A percentile compares a stretch with the other conserved stretches of the same genome.
These are phyloP conservation scores for Plestiodon gilberti DNA, from an alignment of 2,113 vertebrate species.

Conservation along the genomic window DNA sequence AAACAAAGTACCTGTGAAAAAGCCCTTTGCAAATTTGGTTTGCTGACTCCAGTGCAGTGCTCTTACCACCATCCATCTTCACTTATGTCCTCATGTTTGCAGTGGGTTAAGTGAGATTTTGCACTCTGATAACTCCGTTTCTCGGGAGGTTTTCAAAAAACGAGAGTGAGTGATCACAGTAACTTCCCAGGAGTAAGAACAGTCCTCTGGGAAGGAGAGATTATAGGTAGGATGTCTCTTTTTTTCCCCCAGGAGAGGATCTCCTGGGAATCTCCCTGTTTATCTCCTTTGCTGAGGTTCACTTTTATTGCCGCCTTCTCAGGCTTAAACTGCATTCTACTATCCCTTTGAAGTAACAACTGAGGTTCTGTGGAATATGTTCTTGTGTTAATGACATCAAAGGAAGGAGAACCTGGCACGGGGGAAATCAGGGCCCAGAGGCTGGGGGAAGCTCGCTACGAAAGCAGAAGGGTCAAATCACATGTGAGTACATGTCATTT, in stretches of 20 bases:
- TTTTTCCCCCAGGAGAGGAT: neutral
- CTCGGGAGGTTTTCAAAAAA: neutral
- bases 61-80: neutral
- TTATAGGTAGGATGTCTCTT: neutral
- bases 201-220: neutral
- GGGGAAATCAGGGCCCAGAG: neutral
- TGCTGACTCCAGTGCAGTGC: neutral
- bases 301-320: neutral
- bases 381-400: neutral
- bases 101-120: neutral
- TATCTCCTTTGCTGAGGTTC: neutral
- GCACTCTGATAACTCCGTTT: neutral
- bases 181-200: neutral
- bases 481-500: no score
- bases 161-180: neutral
- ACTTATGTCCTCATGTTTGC: neutral
- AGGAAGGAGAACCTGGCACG: neutral
- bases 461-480: neutral
- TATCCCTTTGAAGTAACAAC: neutral
- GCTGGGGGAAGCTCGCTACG: neutral
- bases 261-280: constrained; percentile 11
- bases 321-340: neutral
- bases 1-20: neutral
- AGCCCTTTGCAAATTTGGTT: neutral
- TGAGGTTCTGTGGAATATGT: neutral